These are phyloP conservation scores for Rhynchonycteris naso DNA, from an alignment of 2,797 vertebrate species.

Conservation along the genomic window DNA sequence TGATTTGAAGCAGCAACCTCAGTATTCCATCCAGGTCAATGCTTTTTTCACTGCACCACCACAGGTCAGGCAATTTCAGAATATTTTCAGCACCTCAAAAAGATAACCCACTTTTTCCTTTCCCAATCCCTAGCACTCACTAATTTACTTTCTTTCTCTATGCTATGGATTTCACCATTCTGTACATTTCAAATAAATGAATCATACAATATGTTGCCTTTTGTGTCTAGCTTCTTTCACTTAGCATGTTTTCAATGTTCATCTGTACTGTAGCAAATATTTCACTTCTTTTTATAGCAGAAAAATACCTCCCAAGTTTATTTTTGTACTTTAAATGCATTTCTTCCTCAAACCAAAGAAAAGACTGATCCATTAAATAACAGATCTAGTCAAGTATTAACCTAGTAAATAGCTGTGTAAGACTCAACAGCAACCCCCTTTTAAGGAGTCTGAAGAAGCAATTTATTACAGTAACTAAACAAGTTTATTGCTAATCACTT, in stretches of 20 bases:
- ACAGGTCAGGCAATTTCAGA: not conserved
- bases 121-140: not conserved
- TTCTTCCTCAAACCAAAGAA: slow-evolving; percentile 10
- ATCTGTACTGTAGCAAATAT: not conserved
- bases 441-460: not conserved
- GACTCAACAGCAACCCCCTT: not conserved
- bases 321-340: not conserved
- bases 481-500: not conserved
- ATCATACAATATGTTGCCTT: not conserved
- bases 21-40: too few species aligned
- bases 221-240: not conserved
- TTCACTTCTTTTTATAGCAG: not conserved
- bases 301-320: not conserved
- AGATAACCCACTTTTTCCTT: not conserved
- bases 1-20: too few species aligned
- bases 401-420: not conserved
- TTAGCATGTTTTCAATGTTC: not conserved
- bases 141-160: not conserved
- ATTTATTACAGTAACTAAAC: slow-evolving; percentile 15
- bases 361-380: not conserved
- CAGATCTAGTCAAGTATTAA: not conserved
- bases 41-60: too few species aligned
- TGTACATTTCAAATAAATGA: not conserved
- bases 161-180: not conserved
- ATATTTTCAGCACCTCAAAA: not conserved